Evolutionary conservation across 1,140 invertebrate genomes (phyloP).

Genomic region (Bombus waltoni): DNA sequence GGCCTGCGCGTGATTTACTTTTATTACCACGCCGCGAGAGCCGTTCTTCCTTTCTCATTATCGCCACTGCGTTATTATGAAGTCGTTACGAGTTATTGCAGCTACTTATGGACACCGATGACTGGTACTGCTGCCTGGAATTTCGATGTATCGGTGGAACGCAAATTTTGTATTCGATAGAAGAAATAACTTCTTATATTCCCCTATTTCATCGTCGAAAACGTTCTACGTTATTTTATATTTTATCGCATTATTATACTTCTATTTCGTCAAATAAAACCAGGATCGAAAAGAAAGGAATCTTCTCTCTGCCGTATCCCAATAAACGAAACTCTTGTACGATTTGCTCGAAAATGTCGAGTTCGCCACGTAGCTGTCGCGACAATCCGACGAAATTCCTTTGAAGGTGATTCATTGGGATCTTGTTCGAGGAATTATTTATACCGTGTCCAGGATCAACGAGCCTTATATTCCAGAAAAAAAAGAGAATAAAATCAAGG

Average conservation of each 20-base stretch:
- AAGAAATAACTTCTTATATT: background rate
- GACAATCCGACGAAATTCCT: background rate
- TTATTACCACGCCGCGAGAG: conserved; percentile 43
- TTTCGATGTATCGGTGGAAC: background rate
- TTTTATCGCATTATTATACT: too few species aligned
- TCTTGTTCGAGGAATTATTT: conserved; percentile 28
- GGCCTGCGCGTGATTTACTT: conserved; percentile 58
- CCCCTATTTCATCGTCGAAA: background rate
- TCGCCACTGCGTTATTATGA: conserved; percentile 19
- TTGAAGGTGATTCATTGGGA: conserved; percentile 25
- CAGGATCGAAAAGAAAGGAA: background rate
- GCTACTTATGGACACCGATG: background rate
- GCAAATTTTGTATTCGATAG: background rate
- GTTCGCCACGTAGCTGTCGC: background rate
- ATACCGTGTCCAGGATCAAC: conserved; percentile 30
- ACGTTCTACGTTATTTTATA: background rate
- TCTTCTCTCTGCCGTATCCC: background rate
- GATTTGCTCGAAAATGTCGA: background rate
- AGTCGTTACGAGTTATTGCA: conserved; percentile 2
- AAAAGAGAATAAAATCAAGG: conserved; percentile 20
- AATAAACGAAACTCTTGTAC: background rate
- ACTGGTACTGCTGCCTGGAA: background rate
- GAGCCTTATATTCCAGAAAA: conserved; percentile 11
- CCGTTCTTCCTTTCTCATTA: conserved; percentile 28
- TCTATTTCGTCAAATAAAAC: background rate